Base-by-base conservation (phyloP, 2,113 vertebrate species). In the Oenanthe melanoleuca region DNA sequence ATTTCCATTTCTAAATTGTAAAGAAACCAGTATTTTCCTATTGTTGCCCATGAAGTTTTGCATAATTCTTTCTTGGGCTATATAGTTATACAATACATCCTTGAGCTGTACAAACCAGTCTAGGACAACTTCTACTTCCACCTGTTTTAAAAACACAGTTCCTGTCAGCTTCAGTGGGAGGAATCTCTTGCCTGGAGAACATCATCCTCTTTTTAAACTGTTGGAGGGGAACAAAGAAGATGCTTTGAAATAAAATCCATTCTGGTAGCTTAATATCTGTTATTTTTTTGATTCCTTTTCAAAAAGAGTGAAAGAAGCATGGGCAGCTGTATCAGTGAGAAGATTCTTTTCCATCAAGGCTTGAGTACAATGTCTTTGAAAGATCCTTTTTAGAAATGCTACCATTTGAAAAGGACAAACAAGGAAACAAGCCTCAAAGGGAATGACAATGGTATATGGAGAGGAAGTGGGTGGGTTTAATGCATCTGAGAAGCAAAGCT, bases 381-480 rank as follows among this genome's bases (percentile, higher is more conserved):
- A 95, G 28, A 81, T 12, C 45, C 72, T 96, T 89, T 79, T 87
- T 93, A 93, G 45, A 96, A 86, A 88, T 52, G 52, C 42, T 70
- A 86, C 40, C 50, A 80, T 95, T 95, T 95, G 84, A 87, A 95
- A 96, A 96, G 86, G 87, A 94, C 59, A 95, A 96, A 95, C 61
- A 80, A 47, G 47, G 80, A 96, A 75, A 92, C 92, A 70, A 94
- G 81, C 49, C 29, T 66, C 71, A 97, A 95, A 96, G 55, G 34
- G 42, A 49, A 33, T 57, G 52, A 97, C 93, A 97, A 93, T 80
- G 86, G 69, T 77, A 97, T 64, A 86, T 65, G 77, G 92, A 91
- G 71, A 96, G 94, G 93, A 97, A 95, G 89, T 95, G 80, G 81
- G 72, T 83, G 72, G 53, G 80, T 88, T 74, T 94, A 93, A 81